Percentiles rank a stretch among this genome's conserved stretches.
These are phyloP conservation scores for Ctenicera cuprea DNA, from an alignment of 2,888 invertebrate species.

Conservation along the genomic window DNA sequence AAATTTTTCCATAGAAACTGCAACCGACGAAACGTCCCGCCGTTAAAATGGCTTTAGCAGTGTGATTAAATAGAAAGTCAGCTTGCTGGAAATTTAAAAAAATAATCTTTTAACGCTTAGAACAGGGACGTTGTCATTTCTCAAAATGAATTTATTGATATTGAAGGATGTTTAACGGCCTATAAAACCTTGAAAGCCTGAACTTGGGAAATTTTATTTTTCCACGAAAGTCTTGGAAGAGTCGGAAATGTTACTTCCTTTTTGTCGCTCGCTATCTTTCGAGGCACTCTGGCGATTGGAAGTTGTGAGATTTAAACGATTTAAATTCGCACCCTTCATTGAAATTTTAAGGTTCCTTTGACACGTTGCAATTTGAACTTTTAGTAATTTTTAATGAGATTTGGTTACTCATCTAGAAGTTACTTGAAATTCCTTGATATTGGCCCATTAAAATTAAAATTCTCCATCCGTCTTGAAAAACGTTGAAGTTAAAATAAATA, in stretches of 20 bases:
- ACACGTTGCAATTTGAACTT: conserved; percentile 6
- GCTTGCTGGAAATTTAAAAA: too few relatives aligned
- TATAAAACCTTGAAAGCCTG: conserved; percentile 21
- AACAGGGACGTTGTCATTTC: neutral
- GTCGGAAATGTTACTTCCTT: conserved; percentile 17
- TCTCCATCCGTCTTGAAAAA: too few relatives aligned
- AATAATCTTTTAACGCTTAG: neutral
- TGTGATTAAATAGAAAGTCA: too few relatives aligned
- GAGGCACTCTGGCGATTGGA: conserved; percentile 19
- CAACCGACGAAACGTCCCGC: neutral
- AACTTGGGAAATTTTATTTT: conserved; percentile 28
- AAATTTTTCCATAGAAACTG: neutral
- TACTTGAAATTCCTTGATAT: too few relatives aligned
- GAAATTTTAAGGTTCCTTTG: conserved; percentile 3
- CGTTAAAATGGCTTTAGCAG: neutral
- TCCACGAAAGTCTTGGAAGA: neutral
- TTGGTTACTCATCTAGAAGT: neutral
- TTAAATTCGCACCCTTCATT: conserved; percentile 17
- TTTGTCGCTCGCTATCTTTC: conserved; percentile 16
- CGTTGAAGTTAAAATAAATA: neutral
- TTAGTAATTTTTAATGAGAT: conserved; percentile 11
- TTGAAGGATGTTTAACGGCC: conserved; percentile 21
- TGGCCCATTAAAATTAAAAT: too few relatives aligned
- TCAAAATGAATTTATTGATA: conserved; percentile 25
- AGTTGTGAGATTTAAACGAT: conserved; percentile 13